These are phyloP conservation scores for Atta texana DNA, from an alignment of 1,140 invertebrate species.

Conservation along the genomic window DNA sequence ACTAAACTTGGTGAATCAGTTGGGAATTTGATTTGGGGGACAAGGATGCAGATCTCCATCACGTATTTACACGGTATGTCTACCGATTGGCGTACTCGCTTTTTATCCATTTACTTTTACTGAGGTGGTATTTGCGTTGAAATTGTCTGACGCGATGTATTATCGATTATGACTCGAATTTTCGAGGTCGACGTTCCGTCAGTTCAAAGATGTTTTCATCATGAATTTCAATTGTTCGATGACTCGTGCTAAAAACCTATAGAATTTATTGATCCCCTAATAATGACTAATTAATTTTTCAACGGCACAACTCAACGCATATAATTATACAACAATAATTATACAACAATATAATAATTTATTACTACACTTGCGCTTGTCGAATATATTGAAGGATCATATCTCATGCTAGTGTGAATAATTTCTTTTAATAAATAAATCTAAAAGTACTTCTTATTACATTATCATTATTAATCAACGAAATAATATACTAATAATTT, in stretches of 20 bases:
- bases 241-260: background rate
- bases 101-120: conserved; percentile 73
- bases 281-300: conserved; percentile 17
- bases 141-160: conserved; percentile 63
- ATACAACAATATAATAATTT: background rate
- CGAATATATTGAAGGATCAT: background rate
- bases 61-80: conserved; percentile 73
- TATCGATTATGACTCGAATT: conserved; percentile 62
- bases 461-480: background rate
- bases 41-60: conserved; percentile 52
- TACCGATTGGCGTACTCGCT: conserved; percentile 65
- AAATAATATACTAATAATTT: background rate
- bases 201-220: conserved; percentile 18
- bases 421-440: background rate
- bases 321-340: background rate
- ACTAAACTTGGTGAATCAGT: conserved; percentile 59
- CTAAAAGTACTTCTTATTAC: background rate
- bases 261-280: background rate
- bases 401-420: background rate
- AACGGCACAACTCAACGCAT: background rate
- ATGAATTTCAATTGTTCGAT: background rate
- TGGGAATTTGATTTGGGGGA: background rate
- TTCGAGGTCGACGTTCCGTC: conserved; percentile 17
- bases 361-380: background rate
- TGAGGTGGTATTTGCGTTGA: conserved; percentile 65